Conservation (phyloP, 2,888 invertebrate species). For the Protula sp. region DNA sequence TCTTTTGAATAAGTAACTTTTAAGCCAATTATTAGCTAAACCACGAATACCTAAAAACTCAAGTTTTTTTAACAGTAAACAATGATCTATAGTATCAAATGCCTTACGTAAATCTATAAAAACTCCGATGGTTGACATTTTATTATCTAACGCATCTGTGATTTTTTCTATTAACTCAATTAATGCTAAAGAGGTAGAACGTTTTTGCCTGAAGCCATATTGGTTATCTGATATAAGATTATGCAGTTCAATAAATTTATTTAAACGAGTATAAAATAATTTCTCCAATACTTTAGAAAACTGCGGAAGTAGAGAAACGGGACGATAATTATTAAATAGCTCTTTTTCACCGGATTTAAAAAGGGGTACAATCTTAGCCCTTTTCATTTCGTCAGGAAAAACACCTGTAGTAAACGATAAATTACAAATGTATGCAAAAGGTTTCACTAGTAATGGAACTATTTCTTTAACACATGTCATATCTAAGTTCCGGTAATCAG, state of each 20-base stretch:
- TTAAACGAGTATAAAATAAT: neutral
- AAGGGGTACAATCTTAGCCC: neutral
- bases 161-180: neutral
- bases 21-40: neutral
- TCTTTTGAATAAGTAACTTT: neutral
- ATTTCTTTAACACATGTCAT: neutral
- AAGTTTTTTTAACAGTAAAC: neutral
- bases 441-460: neutral
- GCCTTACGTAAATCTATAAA: constrained; percentile 1
- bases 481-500: neutral
- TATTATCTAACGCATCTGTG: neutral
- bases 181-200: neutral
- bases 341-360: neutral
- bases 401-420: neutral
- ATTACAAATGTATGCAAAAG: neutral
- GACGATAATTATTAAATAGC: constrained; percentile 1
- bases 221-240: neutral
- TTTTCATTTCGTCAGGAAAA: neutral
- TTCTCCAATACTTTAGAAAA: neutral
- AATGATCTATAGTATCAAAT: neutral
- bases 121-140: neutral
- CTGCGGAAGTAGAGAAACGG: neutral
- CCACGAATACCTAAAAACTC: neutral
- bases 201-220: neutral
- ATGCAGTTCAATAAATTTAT: neutral